Evolutionary conservation across 1,140 invertebrate genomes (phyloP).

Genomic region (Drosophila suzukii): DNA sequence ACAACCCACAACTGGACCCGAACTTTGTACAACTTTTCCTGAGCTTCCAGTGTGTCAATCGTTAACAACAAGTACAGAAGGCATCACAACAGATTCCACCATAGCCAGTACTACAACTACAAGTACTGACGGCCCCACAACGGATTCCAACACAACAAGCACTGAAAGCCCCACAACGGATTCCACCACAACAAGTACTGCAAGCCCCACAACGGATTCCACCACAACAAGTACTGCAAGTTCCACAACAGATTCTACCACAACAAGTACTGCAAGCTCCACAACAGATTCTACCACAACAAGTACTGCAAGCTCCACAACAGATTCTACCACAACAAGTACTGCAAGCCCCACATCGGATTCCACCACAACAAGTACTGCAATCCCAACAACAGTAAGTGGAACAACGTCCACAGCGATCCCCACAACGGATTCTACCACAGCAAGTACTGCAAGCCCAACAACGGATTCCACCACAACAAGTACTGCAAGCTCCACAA

Average conservation of each 20-base stretch:
- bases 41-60: too few relatives aligned
- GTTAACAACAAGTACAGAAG: not conserved
- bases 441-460: constrained; percentile 13
- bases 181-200: constrained; percentile 3
- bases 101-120: not conserved
- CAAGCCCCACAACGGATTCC: not conserved
- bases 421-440: not conserved
- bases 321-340: not conserved
- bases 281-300: too few relatives aligned
- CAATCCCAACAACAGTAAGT: not conserved
- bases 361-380: not conserved
- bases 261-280: not conserved
- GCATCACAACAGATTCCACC: not conserved
- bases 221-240: not conserved
- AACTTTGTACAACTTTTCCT: too few relatives aligned
- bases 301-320: too few relatives aligned
- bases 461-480: not conserved
- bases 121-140: too few relatives aligned
- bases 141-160: not conserved
- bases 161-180: not conserved
- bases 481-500: not conserved
- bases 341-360: not conserved
- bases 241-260: not conserved
- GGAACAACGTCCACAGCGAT: not conserved
- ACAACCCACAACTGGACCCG: too few relatives aligned